Base-by-base conservation (phyloP, 2,113 vertebrate species). In the Rattus rattus region DNA sequence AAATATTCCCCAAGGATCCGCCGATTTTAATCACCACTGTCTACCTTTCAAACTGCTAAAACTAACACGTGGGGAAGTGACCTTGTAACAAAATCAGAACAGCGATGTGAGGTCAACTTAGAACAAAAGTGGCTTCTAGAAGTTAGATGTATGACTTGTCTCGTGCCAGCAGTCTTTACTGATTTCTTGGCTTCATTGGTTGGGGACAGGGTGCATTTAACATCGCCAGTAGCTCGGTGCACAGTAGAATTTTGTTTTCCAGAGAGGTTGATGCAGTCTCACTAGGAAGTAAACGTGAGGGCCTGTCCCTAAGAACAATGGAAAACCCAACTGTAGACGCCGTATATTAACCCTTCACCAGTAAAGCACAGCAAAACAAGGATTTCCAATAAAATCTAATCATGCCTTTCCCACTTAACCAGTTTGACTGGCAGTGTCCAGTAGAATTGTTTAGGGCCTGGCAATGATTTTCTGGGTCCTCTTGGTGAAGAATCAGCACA, bases 201-300 rank as follows among this genome's bases (percentile, higher is more conserved):
- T 65, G 67, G 81, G 39, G 12, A 19, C 9, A 80, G 30, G 2
- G 39, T 61, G 56, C 39, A 54, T 65, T 83, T 52, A 92, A 73
- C 73, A 13, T 26, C 49, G 28, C 36, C 79, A 39, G 61, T 90
- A 33, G n/a, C 84, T 95, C 43, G 43, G 43, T 43, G 91, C 93
- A 85, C 76, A 26, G 22, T n/a, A 52, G 7, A 75, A 90, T 88
- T 94, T 72, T 69, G 70, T 96, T 94, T 89, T 76, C 94, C 75
- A 91, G 84, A 94, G 91, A 95, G 94, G 85, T 85, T 56, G 90
- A 83, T 28, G 63, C 83, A 61, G 49, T 92, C 73, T 91, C 70
- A 56, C 52, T 84, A 94, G 90, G 43, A n/a, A 94, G 83, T 90
- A 70, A 80, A 80, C 83, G 94, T n/a, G 92, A 96, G 54, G 22